Conservation (phyloP, 2,888 invertebrate species). For the Andricus quercusramuli region DNA sequence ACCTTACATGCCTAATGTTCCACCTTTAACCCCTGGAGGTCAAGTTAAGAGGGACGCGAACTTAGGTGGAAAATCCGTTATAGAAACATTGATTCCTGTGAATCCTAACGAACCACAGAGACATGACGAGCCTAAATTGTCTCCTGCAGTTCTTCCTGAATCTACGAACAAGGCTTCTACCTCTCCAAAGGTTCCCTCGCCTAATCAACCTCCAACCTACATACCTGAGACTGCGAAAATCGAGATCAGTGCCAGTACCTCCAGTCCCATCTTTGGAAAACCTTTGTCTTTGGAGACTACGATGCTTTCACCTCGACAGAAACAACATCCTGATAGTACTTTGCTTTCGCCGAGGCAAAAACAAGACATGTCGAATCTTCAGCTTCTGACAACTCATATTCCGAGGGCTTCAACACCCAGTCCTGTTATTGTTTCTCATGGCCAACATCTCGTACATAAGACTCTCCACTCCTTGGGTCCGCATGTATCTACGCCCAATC, state of each 20-base stretch:
- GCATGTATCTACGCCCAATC: constrained; percentile 61
- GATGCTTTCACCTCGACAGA: constrained; percentile 65
- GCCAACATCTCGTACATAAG: constrained; percentile 70
- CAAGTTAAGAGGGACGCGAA: constrained; percentile 68
- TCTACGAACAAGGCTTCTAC: constrained; percentile 74
- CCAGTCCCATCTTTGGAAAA: constrained; percentile 66
- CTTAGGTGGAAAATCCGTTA: constrained; percentile 69
- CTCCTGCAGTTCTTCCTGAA: constrained; percentile 73
- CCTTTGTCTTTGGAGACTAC: constrained; percentile 47
- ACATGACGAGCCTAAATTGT: constrained; percentile 73
- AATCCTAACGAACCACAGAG: constrained; percentile 69
- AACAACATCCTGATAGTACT: constrained; percentile 58
- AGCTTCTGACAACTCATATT: constrained; percentile 85
- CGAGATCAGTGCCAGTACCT: constrained; percentile 70
- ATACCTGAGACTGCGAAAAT: constrained; percentile 77
- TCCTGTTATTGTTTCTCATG: constrained; percentile 79
- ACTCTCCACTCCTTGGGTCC: constrained; percentile 63
- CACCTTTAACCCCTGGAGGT: constrained; percentile 66
- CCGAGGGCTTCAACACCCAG: constrained; percentile 80
- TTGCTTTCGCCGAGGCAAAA: constrained; percentile 68
- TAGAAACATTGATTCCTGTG: constrained; percentile 72
- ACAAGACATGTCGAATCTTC: constrained; percentile 80
- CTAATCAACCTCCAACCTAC: constrained; percentile 76
- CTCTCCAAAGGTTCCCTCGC: constrained; percentile 76
- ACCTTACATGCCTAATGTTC: constrained; percentile 72